These are phyloP conservation scores for Melanargia galathea DNA, from an alignment of 2,888 invertebrate genomes.

Conservation along the genomic window DNA sequence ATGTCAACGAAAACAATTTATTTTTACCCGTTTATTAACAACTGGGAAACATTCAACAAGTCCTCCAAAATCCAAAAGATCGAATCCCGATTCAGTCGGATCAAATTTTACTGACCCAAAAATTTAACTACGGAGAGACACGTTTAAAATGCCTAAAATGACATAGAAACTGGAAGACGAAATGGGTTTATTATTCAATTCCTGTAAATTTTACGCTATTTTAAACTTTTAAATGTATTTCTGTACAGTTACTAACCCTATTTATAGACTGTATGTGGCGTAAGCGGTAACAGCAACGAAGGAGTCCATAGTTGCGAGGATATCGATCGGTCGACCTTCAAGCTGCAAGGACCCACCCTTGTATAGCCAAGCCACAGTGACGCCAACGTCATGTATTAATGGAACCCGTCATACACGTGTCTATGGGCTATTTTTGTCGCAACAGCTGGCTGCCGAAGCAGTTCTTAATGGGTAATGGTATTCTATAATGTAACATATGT, in stretches of 20 bases:
- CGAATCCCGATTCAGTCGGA: too few species aligned
- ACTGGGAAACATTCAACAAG: too few species aligned
- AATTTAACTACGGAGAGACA: too few species aligned
- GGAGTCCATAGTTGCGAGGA: constrained; percentile 38
- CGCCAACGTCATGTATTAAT: constrained; percentile 36
- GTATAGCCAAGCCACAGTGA: constrained; percentile 29
- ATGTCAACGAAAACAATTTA: not conserved
- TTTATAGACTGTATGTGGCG: constrained; percentile 39
- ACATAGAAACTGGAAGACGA: too few species aligned
- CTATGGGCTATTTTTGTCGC: constrained; percentile 7
- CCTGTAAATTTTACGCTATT: too few species aligned
- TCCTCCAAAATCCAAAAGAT: too few species aligned
- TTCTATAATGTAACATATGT: not conserved
- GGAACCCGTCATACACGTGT: constrained; percentile 32
- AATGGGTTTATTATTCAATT: too few species aligned
- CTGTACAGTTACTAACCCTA: not conserved
- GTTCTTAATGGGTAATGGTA: not conserved
- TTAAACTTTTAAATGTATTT: not conserved
- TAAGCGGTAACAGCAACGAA: constrained; percentile 36
- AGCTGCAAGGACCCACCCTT: constrained; percentile 43
- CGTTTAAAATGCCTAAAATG: too few species aligned
- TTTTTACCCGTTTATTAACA: not conserved
- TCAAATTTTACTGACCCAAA: too few species aligned
- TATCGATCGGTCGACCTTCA: constrained; percentile 50
- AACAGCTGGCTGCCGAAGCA: not conserved